Base-by-base conservation (phyloP, 2,797 vertebrate species). In the Bryconaethiops microstoma region DNA sequence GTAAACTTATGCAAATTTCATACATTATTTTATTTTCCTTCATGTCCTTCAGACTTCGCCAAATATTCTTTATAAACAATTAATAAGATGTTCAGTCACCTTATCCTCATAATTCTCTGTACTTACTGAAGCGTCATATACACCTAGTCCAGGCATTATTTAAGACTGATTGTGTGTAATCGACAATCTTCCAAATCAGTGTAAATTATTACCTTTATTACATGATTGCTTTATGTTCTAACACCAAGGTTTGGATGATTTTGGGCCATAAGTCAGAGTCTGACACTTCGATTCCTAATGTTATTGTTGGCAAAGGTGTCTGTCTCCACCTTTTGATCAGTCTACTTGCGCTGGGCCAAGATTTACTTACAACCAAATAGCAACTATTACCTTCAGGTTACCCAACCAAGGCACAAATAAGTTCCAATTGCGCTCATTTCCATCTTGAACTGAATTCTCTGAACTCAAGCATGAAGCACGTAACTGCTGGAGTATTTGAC, bases 251-350 rank as follows among this genome's bases (percentile, higher is more conserved):
- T 80, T 72, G 57, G 79, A 57, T 48, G 80, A 80, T 78, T 80
- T 60, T 40, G 75, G 77, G 82, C 69, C 39, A 48, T 69, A 48
- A 79, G 17, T 83, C 70, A 77, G 63, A 69, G 60, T 57, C 81
- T 86, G 85, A 79, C 82, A 82, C 45, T 77, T 75, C 62, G 64
- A 82, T 86, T 82, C 54, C 65, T 78, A 68, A 80, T 86, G 85
- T 81, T 86, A 25, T 39, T 78, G 54, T 82, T 84, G 72, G 75
- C 74, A 69, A 45, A 63, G 10, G 40, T 19, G 25, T 80, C 75
- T 63, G 60, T 76, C 64, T 80, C 78, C 60, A 57, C 29, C 54
- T 50, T 78, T 73, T 76, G 71, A 82, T 79, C 57, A 67, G 79
- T 62, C 68, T 60, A 69, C 75, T 64, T 78, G 29, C n/a, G 4